Evolutionary conservation across 1,140 invertebrate genomes (phyloP).

Genomic region (Drosophila parabipectinata): DNA sequence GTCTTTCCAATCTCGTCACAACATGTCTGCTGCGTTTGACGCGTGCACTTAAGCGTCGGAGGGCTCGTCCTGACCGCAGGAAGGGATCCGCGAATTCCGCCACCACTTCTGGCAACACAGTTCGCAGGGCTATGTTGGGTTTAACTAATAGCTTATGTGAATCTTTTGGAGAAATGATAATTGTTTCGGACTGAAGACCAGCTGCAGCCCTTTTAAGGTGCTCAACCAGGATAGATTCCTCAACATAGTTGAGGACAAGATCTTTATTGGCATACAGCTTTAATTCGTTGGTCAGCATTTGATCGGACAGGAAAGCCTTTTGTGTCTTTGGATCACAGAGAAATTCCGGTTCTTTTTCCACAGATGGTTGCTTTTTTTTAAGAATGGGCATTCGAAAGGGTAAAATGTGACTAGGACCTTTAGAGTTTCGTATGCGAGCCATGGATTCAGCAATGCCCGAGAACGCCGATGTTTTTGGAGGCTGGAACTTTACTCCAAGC

Average conservation of each 20-base stretch:
- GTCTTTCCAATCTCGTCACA: conserved; percentile 26
- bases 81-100: conserved; percentile 55
- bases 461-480: neutral
- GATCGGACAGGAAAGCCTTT: conserved; percentile 52
- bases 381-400: neutral
- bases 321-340: neutral
- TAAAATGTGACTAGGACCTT: neutral
- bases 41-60: conserved; percentile 44
- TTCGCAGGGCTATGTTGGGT: conserved; percentile 44
- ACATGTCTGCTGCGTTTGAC: conserved; percentile 10
- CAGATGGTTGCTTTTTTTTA: neutral
- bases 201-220: conserved; percentile 63
- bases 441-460: conserved; percentile 22
- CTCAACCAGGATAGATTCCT: conserved; percentile 23
- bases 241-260: conserved; percentile 19
- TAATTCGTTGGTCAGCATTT: conserved; percentile 39
- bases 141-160: conserved; percentile 20
- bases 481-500: neutral
- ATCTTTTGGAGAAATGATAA: conserved; percentile 42
- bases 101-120: conserved; percentile 58
- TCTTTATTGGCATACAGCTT: conserved; percentile 5
- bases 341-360: neutral
- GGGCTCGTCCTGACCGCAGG: conserved; percentile 64
- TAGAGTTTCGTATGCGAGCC: conserved; percentile 21
- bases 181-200: conserved; percentile 85